Conservation (phyloP, 2,797 vertebrate species). For the Helostoma temminkii region DNA sequence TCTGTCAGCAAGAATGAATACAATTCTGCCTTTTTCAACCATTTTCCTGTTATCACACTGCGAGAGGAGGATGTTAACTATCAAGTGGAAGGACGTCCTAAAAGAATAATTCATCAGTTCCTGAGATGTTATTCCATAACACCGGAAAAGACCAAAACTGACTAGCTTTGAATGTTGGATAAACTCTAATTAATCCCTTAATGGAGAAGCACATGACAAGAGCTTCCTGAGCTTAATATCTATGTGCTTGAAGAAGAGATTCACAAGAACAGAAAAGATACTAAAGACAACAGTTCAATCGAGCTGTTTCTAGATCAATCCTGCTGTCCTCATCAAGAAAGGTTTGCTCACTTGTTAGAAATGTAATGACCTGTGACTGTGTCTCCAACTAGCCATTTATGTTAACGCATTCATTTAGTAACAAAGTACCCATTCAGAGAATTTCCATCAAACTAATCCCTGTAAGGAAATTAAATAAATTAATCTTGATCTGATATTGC, state of each 20-base stretch:
- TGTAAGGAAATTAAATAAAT: constrained; percentile 11
- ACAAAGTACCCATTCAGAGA: no score
- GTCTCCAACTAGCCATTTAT: no score
- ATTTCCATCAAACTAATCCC: constrained; percentile 12
- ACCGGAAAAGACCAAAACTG: constrained; percentile 3
- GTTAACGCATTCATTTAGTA: no score
- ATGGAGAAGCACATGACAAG: constrained; percentile 10
- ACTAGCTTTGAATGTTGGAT: constrained; percentile 20
- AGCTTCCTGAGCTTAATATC: constrained; percentile 21
- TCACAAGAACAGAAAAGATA: no score
- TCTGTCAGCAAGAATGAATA: constrained; percentile 59
- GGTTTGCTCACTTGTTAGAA: constrained; percentile 13
- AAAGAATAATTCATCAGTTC: constrained; percentile 27
- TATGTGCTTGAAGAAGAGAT: no score
- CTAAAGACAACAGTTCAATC: background rate
- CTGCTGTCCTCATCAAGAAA: constrained; percentile 12
- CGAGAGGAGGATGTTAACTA: background rate
- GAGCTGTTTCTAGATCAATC: constrained; percentile 3
- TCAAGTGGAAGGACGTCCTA: constrained; percentile 15
- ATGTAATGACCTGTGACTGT: no score
- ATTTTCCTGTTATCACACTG: constrained; percentile 9
- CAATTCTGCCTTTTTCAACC: constrained; percentile 33
- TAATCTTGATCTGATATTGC: background rate
- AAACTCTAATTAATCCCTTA: constrained; percentile 60
- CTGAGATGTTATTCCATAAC: constrained; percentile 27